A percentile compares a stretch with the other conserved stretches of the same genome.
These are phyloP conservation scores for Lycophotia porphyrea DNA, from an alignment of 2,888 invertebrate genomes.

Conservation along the genomic window DNA sequence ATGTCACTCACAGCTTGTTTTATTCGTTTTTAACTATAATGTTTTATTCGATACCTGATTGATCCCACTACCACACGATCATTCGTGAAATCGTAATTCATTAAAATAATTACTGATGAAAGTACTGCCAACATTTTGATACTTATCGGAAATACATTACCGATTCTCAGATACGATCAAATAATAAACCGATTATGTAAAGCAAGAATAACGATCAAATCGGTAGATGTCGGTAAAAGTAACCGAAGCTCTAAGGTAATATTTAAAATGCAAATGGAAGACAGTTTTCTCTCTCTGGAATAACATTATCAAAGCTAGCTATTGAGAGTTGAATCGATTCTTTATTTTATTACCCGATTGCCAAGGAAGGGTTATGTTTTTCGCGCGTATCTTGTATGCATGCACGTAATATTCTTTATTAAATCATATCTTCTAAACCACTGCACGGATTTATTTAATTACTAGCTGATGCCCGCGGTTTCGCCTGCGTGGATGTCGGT, in stretches of 20 bases:
- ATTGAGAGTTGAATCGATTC: constrained; percentile 5
- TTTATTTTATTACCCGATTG: constrained; percentile 1
- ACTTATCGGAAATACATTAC: constrained; percentile 16
- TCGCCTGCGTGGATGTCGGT: too few species aligned
- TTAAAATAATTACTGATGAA: neutral
- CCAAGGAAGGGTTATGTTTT: too few species aligned
- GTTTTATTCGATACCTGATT: neutral
- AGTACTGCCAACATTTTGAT: neutral
- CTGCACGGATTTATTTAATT: too few species aligned
- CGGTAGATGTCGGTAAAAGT: neutral
- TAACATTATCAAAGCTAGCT: constrained; percentile 8
- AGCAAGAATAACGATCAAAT: constrained; percentile 8
- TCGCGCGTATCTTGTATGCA: too few species aligned
- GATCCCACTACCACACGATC: neutral
- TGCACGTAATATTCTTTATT: too few species aligned
- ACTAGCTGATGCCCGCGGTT: too few species aligned
- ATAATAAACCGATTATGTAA: constrained; percentile 35
- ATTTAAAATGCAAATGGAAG: constrained; percentile 24
- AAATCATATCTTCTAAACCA: too few species aligned
- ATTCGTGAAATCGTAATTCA: neutral
- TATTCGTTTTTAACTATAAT: too few species aligned
- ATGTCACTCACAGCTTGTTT: too few species aligned
- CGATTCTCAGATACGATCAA: constrained; percentile 1
- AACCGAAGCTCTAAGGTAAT: constrained; percentile 8
- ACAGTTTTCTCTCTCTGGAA: neutral